phyloP scores from a whole-genome alignment of 2,113 vertebrate species.

The Trogon surrucura region DNA sequence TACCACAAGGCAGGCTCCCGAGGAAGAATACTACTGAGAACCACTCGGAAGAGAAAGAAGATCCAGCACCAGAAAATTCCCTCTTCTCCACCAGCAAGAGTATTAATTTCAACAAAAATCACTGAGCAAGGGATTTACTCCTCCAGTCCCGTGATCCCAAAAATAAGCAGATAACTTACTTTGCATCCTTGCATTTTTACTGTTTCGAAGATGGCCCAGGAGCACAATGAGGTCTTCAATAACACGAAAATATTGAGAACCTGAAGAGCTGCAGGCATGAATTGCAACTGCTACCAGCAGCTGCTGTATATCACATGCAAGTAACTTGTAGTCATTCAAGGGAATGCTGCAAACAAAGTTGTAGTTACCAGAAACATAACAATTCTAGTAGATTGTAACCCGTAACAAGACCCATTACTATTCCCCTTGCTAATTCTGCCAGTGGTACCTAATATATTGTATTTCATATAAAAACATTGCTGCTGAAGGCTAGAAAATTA shows the following conservation, averaged over 20 bases:
- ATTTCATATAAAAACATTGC: not conserved
- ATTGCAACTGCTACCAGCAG: constrained; percentile 92
- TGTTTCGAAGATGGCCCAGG: constrained; percentile 93
- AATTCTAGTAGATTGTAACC: not conserved
- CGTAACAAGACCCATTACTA: not conserved
- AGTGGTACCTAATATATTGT: not conserved
- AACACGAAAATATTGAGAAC: constrained; percentile 97
- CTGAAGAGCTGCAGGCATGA: constrained; percentile 96
- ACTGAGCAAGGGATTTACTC: not conserved
- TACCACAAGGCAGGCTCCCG: not conserved
- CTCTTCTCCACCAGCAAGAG: not conserved
- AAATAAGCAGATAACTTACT: constrained; percentile 80
- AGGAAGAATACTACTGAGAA: not conserved
- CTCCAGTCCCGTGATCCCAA: not conserved
- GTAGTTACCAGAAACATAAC: constrained; percentile 43
- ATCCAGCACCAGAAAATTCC: not conserved
- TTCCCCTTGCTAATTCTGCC: not conserved
- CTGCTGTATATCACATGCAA: constrained; percentile 95
- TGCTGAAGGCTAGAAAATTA: not conserved
- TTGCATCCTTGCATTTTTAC: constrained; percentile 89
- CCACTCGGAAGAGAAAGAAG: not conserved
- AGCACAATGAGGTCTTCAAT: constrained; percentile 97
- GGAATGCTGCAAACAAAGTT: constrained; percentile 84
- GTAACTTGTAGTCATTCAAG: constrained; percentile 89
- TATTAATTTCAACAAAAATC: not conserved